phyloP scores from a whole-genome alignment of 2,797 vertebrate genomes.

The Brachymystax lenok region DNA sequence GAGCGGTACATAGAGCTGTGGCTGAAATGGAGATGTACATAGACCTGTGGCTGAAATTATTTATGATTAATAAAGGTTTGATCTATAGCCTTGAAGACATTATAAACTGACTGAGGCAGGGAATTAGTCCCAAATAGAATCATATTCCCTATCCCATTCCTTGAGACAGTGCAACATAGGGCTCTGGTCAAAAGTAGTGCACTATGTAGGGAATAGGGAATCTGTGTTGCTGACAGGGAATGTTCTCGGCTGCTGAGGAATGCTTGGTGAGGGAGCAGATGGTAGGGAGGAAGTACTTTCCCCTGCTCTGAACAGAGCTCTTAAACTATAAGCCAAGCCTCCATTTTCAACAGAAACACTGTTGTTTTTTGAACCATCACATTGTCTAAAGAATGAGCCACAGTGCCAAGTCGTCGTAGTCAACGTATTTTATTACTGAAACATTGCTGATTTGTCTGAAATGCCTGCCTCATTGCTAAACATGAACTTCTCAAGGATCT shows the following conservation, averaged over 20 bases:
- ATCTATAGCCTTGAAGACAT: conserved; percentile 62
- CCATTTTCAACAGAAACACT: conserved; percentile 58
- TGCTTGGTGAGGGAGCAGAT: conserved; percentile 80
- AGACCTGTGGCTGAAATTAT: conserved; percentile 46
- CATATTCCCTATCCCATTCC: neutral
- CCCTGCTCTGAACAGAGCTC: conserved; percentile 70
- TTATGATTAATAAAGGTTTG: conserved; percentile 50
- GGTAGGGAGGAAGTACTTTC: conserved; percentile 77
- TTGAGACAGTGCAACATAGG: neutral
- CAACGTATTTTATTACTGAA: conserved; percentile 2
- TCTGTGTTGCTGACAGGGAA: conserved; percentile 73
- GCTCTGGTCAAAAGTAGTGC: neutral
- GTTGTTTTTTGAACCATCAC: conserved; percentile 30
- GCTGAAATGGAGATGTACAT: neutral
- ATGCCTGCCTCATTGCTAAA: neutral
- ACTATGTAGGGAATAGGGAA: neutral
- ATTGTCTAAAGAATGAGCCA: conserved; percentile 43
- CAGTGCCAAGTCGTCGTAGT: conserved; percentile 30
- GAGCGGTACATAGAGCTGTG: too few species aligned
- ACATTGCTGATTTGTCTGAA: neutral
- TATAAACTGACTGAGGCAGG: conserved; percentile 37
- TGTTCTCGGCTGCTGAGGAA: conserved; percentile 81
- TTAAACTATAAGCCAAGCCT: conserved; percentile 66
- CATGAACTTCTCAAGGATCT: neutral
- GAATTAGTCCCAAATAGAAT: neutral